Evolutionary conservation across 2,888 invertebrate genomes (phyloP).

Genomic region (Periphyllus acericola): DNA sequence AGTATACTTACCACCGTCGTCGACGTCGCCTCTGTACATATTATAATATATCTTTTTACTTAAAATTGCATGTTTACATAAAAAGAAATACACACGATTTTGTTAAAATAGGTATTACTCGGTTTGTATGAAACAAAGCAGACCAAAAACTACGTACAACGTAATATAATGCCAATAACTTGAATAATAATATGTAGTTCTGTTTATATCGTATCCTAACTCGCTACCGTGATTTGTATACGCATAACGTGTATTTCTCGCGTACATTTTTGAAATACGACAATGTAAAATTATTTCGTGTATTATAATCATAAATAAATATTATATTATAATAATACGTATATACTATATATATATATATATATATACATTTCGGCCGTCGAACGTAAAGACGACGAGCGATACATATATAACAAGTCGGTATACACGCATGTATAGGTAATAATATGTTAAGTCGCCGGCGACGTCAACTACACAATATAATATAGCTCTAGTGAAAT

Average conservation of each 20-base stretch:
- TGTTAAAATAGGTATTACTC: no score
- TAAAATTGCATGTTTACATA: no score
- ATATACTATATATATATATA: no score
- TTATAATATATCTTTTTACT: not conserved
- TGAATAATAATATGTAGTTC: no score
- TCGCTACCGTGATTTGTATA: not conserved
- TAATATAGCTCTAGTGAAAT: not conserved
- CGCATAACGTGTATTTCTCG: not conserved
- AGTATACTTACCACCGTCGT: not conserved
- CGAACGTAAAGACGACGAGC: not conserved
- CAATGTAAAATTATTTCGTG: not conserved
- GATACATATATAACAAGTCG: constrained; percentile 27
- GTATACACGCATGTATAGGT: not conserved
- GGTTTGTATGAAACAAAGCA: no score
- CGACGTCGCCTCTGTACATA: no score
- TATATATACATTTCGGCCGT: not conserved
- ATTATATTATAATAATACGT: no score
- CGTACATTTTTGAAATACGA: not conserved
- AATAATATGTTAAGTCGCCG: constrained; percentile 28
- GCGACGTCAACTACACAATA: not conserved
- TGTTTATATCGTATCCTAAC: not conserved
- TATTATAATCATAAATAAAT: not conserved
- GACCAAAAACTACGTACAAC: no score
- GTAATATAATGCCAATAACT: no score
- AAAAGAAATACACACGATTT: no score